A percentile compares a stretch with the other conserved stretches of the same genome.
phyloP scores from a whole-genome alignment of 2,888 invertebrate genomes.

The Boloria euphrosyne region DNA sequence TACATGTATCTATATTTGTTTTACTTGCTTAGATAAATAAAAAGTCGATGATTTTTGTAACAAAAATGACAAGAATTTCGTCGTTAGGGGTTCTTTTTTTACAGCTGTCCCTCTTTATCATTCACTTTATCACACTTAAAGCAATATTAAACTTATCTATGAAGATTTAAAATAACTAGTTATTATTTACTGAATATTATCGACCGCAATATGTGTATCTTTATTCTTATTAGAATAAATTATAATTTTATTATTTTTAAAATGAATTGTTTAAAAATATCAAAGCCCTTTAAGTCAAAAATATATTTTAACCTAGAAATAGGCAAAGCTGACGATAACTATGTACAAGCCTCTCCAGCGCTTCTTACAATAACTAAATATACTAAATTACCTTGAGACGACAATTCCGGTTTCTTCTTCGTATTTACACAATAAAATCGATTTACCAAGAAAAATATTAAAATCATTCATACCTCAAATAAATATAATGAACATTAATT shows the following conservation, averaged over 20 bases:
- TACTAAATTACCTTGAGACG: conserved; percentile 56
- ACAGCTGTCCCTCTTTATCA: neutral
- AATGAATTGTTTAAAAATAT: conserved; percentile 7
- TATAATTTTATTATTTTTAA: neutral
- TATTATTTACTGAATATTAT: neutral
- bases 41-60: conserved; percentile 55
- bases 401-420: conserved; percentile 73
- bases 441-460: conserved; percentile 47
- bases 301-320: conserved; percentile 16
- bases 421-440: conserved; percentile 64
- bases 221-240: neutral
- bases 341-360: conserved; percentile 72
- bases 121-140: neutral
- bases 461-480: conserved; percentile 43
- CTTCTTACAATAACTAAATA: conserved; percentile 50
- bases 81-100: conserved; percentile 21
- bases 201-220: neutral
- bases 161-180: neutral
- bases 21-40: conserved; percentile 37
- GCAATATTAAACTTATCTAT: too few relatives aligned
- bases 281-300: conserved; percentile 2
- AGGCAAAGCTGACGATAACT: conserved; percentile 57
- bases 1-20: conserved; percentile 22
- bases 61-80: conserved; percentile 41
- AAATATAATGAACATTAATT: conserved; percentile 43